A percentile compares a stretch with the other conserved stretches of the same genome.
These are phyloP conservation scores for Gobiocypris rarus DNA, from an alignment of 2,113 vertebrate species.

Conservation along the genomic window DNA sequence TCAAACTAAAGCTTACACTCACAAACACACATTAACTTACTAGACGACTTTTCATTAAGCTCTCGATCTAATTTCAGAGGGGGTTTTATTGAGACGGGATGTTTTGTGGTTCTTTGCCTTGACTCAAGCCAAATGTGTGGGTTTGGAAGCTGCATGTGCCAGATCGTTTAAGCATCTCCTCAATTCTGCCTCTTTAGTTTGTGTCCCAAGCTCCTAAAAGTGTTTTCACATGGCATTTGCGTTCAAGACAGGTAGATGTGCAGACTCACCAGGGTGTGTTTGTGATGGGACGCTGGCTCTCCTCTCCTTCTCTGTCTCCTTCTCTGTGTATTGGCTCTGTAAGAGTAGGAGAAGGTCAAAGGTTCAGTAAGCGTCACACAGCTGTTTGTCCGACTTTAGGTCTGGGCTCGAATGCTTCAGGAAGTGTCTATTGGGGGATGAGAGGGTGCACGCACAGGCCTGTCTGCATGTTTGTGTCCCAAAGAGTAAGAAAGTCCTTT, in stretches of 20 bases:
- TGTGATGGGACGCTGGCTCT: background rate
- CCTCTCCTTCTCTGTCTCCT: background rate
- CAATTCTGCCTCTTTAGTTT: background rate
- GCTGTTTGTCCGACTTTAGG: background rate
- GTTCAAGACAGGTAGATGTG: background rate
- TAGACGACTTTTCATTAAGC: conserved; percentile 59
- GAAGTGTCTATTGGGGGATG: background rate
- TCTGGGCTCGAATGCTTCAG: background rate
- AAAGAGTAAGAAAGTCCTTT: background rate
- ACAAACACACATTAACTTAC: conserved; percentile 10
- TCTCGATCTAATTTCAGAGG: conserved; percentile 60
- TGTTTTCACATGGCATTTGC: background rate
- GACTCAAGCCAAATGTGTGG: conserved; percentile 54
- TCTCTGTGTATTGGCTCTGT: conserved; percentile 4
- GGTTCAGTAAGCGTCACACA: conserved; percentile 9
- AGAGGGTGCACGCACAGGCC: background rate
- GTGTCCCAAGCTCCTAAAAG: background rate
- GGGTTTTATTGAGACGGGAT: conserved; percentile 58
- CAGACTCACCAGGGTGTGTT: conserved; percentile 36
- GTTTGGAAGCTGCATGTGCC: conserved; percentile 54
- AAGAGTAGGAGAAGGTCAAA: conserved; percentile 3
- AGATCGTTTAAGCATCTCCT: conserved; percentile 53
- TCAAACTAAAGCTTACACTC: conserved; percentile 51
- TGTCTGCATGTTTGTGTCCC: conserved; percentile 1
- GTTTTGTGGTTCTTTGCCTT: conserved; percentile 64